A percentile compares a stretch with the other conserved stretches of the same genome.
Evolutionary conservation across 2,797 vertebrate genomes (phyloP).

Genomic region (Pelochelys cantorii): DNA sequence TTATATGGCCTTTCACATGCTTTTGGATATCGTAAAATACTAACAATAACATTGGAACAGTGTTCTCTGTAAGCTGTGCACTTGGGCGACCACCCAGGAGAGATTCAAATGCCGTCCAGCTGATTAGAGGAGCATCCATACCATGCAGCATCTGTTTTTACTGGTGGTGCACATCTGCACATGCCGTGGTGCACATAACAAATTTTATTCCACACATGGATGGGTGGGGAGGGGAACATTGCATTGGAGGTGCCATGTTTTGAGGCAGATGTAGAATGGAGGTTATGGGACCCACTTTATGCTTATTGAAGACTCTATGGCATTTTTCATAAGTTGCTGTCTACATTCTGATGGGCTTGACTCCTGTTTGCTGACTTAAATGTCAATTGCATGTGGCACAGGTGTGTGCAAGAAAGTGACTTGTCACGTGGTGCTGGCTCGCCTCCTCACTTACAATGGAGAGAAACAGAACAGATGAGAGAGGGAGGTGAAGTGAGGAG

Average conservation of each 20-base stretch:
- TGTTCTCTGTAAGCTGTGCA: too few relatives aligned
- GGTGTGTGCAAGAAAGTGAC: background rate
- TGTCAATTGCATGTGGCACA: background rate
- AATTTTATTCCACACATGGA: too few relatives aligned
- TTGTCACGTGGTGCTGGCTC: background rate
- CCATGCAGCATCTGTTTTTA: too few relatives aligned
- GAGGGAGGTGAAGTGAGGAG: background rate
- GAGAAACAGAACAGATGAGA: fast-evolving
- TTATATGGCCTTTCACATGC: background rate
- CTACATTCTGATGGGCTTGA: background rate
- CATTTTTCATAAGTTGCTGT: background rate
- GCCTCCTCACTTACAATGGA: background rate
- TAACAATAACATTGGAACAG: background rate
- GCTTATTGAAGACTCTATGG: background rate
- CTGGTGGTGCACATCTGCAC: too few relatives aligned
- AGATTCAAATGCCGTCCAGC: too few relatives aligned
- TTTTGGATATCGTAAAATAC: background rate
- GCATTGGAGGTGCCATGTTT: background rate
- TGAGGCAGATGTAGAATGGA: background rate
- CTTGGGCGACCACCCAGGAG: too few relatives aligned
- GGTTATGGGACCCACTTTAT: background rate
- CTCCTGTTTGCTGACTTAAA: background rate
- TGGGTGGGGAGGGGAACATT: too few relatives aligned
- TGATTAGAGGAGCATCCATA: too few relatives aligned
- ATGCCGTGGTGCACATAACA: too few relatives aligned